These are phyloP conservation scores for Suricata suricatta DNA, from an alignment of 2,113 vertebrate genomes.

Conservation along the genomic window DNA sequence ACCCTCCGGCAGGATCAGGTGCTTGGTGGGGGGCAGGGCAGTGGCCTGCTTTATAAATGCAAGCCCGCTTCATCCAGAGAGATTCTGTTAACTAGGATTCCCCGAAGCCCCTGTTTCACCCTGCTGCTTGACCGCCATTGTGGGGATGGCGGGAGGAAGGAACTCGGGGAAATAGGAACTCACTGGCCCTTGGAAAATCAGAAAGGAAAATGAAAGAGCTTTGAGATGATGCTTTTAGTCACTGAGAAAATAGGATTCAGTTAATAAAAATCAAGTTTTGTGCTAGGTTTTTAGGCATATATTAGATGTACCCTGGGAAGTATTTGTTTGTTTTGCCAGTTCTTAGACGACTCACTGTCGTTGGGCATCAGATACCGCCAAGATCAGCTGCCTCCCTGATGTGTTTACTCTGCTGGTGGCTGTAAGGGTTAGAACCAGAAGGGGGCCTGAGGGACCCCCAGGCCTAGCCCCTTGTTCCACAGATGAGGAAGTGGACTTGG, in stretches of 20 bases:
- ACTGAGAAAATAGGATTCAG: background rate
- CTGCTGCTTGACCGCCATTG: background rate
- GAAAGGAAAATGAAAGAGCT: background rate
- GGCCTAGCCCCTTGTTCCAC: background rate
- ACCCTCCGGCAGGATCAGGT: background rate
- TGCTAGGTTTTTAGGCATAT: background rate
- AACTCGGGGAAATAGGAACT: background rate
- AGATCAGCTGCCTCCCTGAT: background rate
- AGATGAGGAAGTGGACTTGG: background rate
- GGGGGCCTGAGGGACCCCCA: background rate
- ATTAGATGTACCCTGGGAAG: background rate
- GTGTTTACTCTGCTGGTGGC: background rate
- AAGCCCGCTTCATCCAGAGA: background rate
- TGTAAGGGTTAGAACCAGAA: background rate
- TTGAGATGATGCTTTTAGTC: constrained; percentile 1
- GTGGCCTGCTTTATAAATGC: background rate
- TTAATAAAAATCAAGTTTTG: background rate
- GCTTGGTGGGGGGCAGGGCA: background rate
- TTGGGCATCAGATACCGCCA: background rate
- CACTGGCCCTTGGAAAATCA: background rate
- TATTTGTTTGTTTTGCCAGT: background rate
- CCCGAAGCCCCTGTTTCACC: background rate
- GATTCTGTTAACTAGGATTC: background rate
- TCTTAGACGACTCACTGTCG: background rate
- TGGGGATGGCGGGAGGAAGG: background rate